Evolutionary conservation across 2,797 vertebrate species (phyloP).

Genomic region (Phataginus tetradactyla): DNA sequence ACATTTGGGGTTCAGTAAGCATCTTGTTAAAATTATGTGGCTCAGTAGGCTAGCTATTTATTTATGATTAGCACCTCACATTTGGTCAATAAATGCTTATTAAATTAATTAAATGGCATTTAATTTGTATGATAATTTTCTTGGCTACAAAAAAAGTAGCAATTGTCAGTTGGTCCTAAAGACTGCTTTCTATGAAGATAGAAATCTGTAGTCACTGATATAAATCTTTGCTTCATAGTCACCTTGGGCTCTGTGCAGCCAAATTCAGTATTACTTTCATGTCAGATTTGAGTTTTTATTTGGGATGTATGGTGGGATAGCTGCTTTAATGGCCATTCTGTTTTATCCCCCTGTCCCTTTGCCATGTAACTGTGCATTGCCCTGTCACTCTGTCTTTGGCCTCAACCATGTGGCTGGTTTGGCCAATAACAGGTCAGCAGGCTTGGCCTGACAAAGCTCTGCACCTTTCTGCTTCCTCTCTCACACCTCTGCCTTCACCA

Average conservation of each 20-base stretch:
- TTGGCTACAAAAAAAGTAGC: background rate
- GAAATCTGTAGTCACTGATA: background rate
- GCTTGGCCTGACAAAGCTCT: background rate
- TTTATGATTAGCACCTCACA: background rate
- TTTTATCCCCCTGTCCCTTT: background rate
- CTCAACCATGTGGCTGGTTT: background rate
- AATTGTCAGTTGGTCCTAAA: background rate
- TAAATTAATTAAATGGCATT: constrained; percentile 18
- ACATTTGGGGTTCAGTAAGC: background rate
- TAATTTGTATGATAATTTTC: background rate
- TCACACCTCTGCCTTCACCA: background rate
- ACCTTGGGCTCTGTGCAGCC: background rate
- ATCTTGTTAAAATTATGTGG: background rate
- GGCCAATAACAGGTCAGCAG: background rate
- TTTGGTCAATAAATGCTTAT: background rate
- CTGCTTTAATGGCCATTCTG: background rate
- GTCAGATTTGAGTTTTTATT: background rate
- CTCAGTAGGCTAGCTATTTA: background rate
- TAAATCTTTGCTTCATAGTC: background rate
- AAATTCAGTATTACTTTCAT: background rate
- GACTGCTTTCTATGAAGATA: background rate
- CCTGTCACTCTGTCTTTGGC: background rate
- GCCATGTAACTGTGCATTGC: background rate
- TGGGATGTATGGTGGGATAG: background rate
- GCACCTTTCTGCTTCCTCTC: background rate